These are phyloP conservation scores for Picus viridis DNA, from an alignment of 2,797 vertebrate species.

Conservation along the genomic window DNA sequence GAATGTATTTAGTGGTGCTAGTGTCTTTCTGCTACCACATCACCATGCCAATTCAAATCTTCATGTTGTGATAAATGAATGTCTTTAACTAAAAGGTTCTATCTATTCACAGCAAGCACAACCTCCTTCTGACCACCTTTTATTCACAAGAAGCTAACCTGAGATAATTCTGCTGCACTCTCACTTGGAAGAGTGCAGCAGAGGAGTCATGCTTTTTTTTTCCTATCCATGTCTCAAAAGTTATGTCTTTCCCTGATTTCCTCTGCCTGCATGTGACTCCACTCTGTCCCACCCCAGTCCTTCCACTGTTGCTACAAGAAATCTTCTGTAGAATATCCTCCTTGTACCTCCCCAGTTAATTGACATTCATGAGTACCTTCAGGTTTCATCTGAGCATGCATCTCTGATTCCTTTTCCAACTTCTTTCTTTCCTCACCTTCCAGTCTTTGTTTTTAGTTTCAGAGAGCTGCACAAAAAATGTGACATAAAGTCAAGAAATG, in stretches of 20 bases:
- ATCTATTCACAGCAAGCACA: constrained; percentile 8
- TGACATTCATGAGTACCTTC: background rate
- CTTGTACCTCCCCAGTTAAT: background rate
- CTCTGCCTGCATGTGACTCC: background rate
- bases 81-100: constrained; percentile 24
- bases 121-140: background rate
- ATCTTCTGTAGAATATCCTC: constrained; percentile 13
- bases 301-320: constrained; percentile 14
- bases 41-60: background rate
- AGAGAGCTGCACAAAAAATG: background rate
- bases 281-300: background rate
- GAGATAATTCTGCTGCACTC: background rate
- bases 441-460: background rate
- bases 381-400: background rate
- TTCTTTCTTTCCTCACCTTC: background rate
- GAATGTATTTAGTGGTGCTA: background rate
- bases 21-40: background rate
- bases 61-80: background rate
- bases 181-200: background rate
- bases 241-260: background rate
- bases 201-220: background rate
- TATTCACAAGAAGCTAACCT: constrained; percentile 14
- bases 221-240: background rate
- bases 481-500: background rate
- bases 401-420: background rate